Evolutionary conservation across 2,888 invertebrate species (phyloP), one percentile per base, ranked within the genome.

Genomic region (Andrena hattorfiana): DNA sequence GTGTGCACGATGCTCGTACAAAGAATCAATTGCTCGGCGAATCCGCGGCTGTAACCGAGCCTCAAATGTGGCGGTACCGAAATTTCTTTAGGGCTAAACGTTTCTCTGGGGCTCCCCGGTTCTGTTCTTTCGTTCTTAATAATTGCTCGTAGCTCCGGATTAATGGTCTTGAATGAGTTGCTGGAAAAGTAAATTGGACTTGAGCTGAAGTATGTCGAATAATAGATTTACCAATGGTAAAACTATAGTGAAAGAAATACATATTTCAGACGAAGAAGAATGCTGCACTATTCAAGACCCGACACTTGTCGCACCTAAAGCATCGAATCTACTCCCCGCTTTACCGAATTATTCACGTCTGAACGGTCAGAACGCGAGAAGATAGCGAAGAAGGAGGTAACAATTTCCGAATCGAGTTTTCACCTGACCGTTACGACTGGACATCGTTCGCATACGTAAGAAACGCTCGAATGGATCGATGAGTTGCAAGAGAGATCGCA

Each of bases 401-500:
- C 67, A 56, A 78, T 84, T 75, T 75, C 51, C 51, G 26, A 68
- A 54, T 66, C 54, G 67, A 75, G 72, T 78, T 75, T 75, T 81
- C 70, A 26, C 20, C 59, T 42, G 48, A 51, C 32, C 59, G 35
- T 68, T 83, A 56, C 49, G 67, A 66, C 72, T 62, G 72, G 26
- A 73, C 78, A 69, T 60, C 30, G 49, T 48, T 75, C 76, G 74
- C 74, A 76, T 78, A 84, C 76, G 64, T 76, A 76, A 81, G 70
- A 56, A 75, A 83, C 76, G 69, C 48, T 49, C 54, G 64, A 78
- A 74, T 63, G 72, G 80, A 86, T 83, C 83, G 87, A 87, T 83
- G 80, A 80, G 81, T 77, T 63, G 63, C 78, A 72, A 71, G 70
- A 74, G 71, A 77, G 83, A 83, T 82, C 80, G 69, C 83, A 75